Evolutionary conservation across 1,140 invertebrate genomes (phyloP), one percentile per base, ranked within the genome.

Genomic region (Conopomorpha cramerella): DNA sequence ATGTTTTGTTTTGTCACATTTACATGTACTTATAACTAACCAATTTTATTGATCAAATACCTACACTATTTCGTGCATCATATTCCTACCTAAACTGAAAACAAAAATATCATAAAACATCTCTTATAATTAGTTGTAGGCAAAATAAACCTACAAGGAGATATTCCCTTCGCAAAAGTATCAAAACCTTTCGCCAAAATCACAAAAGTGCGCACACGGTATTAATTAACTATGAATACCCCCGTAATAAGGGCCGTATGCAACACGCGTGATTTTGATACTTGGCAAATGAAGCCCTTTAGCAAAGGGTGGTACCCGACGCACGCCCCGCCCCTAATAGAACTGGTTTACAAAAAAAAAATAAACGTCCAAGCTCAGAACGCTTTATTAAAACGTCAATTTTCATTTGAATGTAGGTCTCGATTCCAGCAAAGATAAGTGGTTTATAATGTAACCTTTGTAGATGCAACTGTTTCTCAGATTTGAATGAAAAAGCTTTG

Each of bases 211-310:
- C 29, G 26, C 36, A 47, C 36, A 7, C 15, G 46, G 49, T 52
- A 70, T 68, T 70, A 74, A 74, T 74, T 74, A 71, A 67, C 50
- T 64, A 67, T 67, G 70, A 70, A 71, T 70, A 60, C 64, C 51
- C n/a, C 60, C 51, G 50, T 71, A 73, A 70, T 73, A 59, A 38
- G 49, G 40, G 49, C 62, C 62, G 59, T 71, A 65, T 67, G 64
- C 45, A 59, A 38, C 36, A 46, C 65, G 52, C 62, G 59, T 65
- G 59, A 60, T 62, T 51, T 51, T 59, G 53, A 60, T 65, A 55
- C 54, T n/a, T 50, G 23, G 49, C 36, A 47, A 57, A 54, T 49
- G 51, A 45, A 56, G 45, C 45, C 43, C 28, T 37, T 30, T n/a
- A n/a, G 26, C 34, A 36, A 51, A 55, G 63, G 61, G 45, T 54